Evolutionary conservation across 1,140 invertebrate species (phyloP), one percentile per base, ranked within the genome.

Genomic region (Danaus plexippus): DNA sequence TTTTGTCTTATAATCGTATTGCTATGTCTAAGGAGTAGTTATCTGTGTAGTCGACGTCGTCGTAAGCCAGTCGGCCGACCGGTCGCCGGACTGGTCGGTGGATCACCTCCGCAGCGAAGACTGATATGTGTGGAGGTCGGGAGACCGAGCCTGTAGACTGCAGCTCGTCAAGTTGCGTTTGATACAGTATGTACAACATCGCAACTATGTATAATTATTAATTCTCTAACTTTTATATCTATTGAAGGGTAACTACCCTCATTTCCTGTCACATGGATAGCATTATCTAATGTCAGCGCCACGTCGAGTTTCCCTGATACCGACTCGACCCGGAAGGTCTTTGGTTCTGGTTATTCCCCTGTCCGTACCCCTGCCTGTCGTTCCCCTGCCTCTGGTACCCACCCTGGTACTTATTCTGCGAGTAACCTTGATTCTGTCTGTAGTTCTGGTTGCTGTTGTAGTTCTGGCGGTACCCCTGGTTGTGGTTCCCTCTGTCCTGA

Each of bases 291-390:
- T 10, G 22, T 63, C 61, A 69, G 57, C 69, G 69, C 69, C 69
- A 72, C 13, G 64, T 63, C 2, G 66, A 72, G 15, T 64, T 69
- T 7, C 69, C 69, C 45, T 66, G 63, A 44, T 64, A 56, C n/a
- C 62, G 56, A 12, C 13, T 51, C 9, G 54, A 40, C 5, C 57
- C 54, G 11, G 62, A 46, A n/a, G 54, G 52, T 43, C 59, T 48
- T 32, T 52, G 52, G 32, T 51, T 52, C 2, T 51, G 22, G 41
- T 58, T 52, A 5, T 48, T 52, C 13, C 50, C 50, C 45, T 61
- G 63, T 10, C 52, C 52, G 40, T 51, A n/a, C 43, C 57, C 51
- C 7, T 53, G 52, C 12, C 47, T 51, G 13, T 52, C 60, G 12
- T 13, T 57, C 1, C 59, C 54, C 10, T 62, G 60, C 3, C 50